Base-by-base conservation (phyloP, 2,797 vertebrate species). In the Sebastes hubbsi region DNA sequence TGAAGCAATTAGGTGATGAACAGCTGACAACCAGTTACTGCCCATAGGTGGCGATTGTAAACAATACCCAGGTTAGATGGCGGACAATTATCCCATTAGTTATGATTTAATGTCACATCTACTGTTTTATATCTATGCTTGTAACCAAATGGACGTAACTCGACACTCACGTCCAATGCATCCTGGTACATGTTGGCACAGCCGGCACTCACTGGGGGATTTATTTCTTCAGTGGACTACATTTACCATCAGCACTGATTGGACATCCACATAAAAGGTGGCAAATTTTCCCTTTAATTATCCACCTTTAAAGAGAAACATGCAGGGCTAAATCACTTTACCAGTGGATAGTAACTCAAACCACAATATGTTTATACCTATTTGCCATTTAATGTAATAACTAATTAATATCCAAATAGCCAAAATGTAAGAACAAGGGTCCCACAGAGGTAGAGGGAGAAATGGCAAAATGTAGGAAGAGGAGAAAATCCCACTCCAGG, bases 401-500 rank as follows among this genome's bases (percentile, higher is more conserved):
- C 2, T 20, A 9, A 62, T 6, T n/a, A 49, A 49, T 52, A 52
- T 49, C 6, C 4, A 69, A n/a, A 22, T 13, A 12, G 22, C 7
- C 18, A 8, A 24, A 42, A 54, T 46, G 61, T 18, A 18, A 24
- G 16, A 55, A 25, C 42, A 64, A 42, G 18, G 62, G 58, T 22
- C 36, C 65, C n/a, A 60, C 25, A 65, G 81, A 80, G 56, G 65
- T 38, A 3, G 34, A 84, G 30, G 68, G 66, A 88, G 80, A 78
- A 76, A 67, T 4, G 59, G 71, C 27, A 64, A 54, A 71, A 73
- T 55, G 46, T 75, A 87, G 71, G 36, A 75, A 79, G 89, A 82
- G 30, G 60, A 84, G 83, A 91, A 42, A 87, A 83, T 80, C 80
- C 84, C 46, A 6, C 72, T 87, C 60, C 78, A 83, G 69, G 32